phyloP scores from a whole-genome alignment of 2,888 invertebrate species.

The Amphipyra berbera region DNA sequence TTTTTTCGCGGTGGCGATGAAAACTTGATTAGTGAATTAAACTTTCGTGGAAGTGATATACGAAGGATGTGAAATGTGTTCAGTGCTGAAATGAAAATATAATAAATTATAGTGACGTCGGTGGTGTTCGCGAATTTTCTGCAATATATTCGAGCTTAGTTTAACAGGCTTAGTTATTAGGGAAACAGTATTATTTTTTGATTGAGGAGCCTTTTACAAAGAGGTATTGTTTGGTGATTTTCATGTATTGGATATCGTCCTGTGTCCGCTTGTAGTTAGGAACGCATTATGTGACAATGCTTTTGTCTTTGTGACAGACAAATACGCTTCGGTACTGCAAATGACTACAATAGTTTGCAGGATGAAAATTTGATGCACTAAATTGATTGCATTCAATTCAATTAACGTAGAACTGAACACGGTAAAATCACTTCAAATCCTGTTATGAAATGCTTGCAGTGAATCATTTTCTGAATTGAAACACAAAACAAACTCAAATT shows the following conservation, averaged over 20 bases:
- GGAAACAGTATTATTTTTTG: conserved; percentile 68
- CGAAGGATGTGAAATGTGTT: conserved; percentile 50
- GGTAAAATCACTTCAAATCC: conserved; percentile 46
- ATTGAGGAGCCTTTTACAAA: conserved; percentile 71
- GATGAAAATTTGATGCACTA: conserved; percentile 58
- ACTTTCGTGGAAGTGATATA: conserved; percentile 61
- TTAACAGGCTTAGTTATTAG: conserved; percentile 80
- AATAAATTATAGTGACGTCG: conserved; percentile 43
- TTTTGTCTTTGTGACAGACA: conserved; percentile 80
- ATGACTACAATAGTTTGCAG: conserved; percentile 58
- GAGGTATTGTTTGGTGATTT: conserved; percentile 83
- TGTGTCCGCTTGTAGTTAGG: conserved; percentile 85
- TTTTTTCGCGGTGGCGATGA: conserved; percentile 54
- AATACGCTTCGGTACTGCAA: conserved; percentile 71
- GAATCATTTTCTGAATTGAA: conserved; percentile 36
- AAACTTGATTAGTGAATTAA: conserved; percentile 59
- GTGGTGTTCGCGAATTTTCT: conserved; percentile 70
- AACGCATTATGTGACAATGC: conserved; percentile 75
- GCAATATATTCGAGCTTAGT: conserved; percentile 69
- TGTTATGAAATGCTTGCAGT: conserved; percentile 50
- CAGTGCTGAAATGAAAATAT: conserved; percentile 55
- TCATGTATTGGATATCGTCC: conserved; percentile 87
- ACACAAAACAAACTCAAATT: conserved; percentile 28
- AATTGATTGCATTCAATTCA: conserved; percentile 54
- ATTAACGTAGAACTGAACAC: conserved; percentile 46